Conservation (phyloP, 2,797 vertebrate genomes). For the Chromobotia macracanthus region DNA sequence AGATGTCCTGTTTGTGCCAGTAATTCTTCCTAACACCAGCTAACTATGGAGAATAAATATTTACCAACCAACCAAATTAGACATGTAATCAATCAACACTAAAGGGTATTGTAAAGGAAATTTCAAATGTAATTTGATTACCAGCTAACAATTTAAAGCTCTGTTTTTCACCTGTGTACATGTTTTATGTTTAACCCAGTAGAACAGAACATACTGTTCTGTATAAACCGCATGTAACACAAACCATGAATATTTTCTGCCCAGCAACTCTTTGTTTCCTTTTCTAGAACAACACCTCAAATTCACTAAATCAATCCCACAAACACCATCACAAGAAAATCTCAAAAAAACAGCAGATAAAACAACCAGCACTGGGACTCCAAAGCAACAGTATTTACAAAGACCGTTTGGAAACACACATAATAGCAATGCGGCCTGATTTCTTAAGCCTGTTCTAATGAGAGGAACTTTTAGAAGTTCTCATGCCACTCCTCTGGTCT, state of each 20-base stretch:
- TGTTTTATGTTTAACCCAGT: background rate
- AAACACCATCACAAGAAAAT: background rate
- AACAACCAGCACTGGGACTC: background rate
- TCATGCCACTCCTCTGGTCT: conserved; percentile 54
- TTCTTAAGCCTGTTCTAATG: conserved; percentile 65
- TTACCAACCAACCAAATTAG: background rate
- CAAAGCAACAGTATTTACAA: conserved; percentile 35
- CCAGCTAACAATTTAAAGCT: background rate
- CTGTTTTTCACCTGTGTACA: background rate
- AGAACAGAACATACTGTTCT: conserved; percentile 11
- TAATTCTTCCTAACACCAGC: background rate
- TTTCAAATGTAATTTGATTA: background rate
- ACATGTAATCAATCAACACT: background rate
- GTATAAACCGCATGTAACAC: conserved; percentile 11
- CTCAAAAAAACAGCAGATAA: background rate
- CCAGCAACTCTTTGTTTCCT: background rate
- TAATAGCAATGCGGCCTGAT: conserved; percentile 48
- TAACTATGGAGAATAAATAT: background rate
- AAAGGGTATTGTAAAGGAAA: background rate
- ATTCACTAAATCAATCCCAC: background rate
- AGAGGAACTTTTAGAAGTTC: conserved; percentile 55
- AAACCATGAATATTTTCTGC: too few species aligned
- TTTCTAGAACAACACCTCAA: conserved; percentile 1
- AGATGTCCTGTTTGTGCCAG: background rate
- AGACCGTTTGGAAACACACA: conserved; percentile 59